These are phyloP conservation scores for Liopterus haemorrhoidalis DNA, from an alignment of 2,888 invertebrate species.

Conservation along the genomic window DNA sequence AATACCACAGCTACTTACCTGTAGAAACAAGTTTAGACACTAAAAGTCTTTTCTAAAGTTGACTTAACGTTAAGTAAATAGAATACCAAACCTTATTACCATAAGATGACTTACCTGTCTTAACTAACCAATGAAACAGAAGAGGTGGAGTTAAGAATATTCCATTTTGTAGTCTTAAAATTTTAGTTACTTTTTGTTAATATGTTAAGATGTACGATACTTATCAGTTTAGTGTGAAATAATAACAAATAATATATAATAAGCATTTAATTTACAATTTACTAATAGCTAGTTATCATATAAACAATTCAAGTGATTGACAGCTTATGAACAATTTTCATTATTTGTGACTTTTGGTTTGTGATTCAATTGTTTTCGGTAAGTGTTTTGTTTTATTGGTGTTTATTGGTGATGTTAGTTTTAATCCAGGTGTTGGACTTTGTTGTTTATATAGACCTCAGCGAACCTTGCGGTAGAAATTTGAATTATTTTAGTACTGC, in stretches of 20 bases:
- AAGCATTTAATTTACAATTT: conserved; percentile 46
- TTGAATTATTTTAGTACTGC: no score
- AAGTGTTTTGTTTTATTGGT: no score
- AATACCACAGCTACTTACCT: conserved; percentile 17
- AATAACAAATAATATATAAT: conserved; percentile 46
- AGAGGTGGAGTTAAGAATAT: conserved; percentile 36
- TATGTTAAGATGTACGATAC: conserved; percentile 44
- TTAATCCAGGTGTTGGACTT: no score
- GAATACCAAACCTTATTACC: conserved; percentile 9
- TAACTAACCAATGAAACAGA: conserved; percentile 35
- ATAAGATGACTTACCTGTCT: conserved; percentile 27
- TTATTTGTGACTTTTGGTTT: no score
- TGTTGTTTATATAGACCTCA: no score
- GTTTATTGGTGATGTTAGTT: no score
- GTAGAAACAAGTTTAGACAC: conserved; percentile 15
- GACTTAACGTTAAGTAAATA: not conserved
- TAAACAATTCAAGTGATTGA: conserved; percentile 23
- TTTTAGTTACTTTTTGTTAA: conserved; percentile 42
- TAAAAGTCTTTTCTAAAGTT: not conserved
- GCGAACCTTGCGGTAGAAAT: no score
- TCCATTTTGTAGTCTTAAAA: conserved; percentile 39
- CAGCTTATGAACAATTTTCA: conserved; percentile 20
- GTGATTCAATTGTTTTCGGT: no score
- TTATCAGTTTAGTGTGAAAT: conserved; percentile 48
- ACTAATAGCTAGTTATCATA: conserved; percentile 30